Percentiles rank a stretch among this genome's conserved stretches.
These are phyloP conservation scores for Acrocephalus scirpaceus DNA, from an alignment of 2,797 vertebrate genomes.

Conservation along the genomic window DNA sequence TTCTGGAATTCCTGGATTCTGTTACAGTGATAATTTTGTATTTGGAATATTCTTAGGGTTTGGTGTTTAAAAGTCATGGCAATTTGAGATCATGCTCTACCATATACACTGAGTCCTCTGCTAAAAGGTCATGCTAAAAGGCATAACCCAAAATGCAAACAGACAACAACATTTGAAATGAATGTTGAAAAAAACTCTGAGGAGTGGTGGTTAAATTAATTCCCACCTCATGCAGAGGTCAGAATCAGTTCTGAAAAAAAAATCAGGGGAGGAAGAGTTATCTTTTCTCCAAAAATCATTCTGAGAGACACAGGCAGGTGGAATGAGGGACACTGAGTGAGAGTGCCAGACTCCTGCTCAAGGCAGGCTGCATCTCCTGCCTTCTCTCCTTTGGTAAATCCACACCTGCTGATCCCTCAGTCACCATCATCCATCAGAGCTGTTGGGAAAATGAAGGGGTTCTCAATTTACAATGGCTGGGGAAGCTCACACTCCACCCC, in stretches of 20 bases:
- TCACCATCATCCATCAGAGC: background rate
- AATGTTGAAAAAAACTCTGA: background rate
- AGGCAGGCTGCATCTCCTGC: background rate
- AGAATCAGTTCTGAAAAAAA: background rate
- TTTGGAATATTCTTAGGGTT: background rate
- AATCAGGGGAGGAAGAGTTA: background rate
- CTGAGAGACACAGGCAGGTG: background rate
- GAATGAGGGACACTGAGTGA: accelerated
- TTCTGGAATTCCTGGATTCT: background rate
- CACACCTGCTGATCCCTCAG: background rate
- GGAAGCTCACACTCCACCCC: background rate
- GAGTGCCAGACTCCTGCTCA: background rate
- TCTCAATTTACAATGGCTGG: background rate
- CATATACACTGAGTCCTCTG: background rate
- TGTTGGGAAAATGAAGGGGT: background rate
- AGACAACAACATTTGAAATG: background rate
- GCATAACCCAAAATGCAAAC: background rate
- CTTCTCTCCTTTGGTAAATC: background rate
- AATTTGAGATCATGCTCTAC: background rate
- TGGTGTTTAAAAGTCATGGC: background rate
- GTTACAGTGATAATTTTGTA: background rate
- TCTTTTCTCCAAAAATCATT: background rate
- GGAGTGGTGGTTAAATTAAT: background rate
- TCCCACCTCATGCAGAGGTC: background rate
- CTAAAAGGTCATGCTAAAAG: background rate